Evolutionary conservation across 1,140 invertebrate species (phyloP).

Genomic region (Matsumurasca onukii): DNA sequence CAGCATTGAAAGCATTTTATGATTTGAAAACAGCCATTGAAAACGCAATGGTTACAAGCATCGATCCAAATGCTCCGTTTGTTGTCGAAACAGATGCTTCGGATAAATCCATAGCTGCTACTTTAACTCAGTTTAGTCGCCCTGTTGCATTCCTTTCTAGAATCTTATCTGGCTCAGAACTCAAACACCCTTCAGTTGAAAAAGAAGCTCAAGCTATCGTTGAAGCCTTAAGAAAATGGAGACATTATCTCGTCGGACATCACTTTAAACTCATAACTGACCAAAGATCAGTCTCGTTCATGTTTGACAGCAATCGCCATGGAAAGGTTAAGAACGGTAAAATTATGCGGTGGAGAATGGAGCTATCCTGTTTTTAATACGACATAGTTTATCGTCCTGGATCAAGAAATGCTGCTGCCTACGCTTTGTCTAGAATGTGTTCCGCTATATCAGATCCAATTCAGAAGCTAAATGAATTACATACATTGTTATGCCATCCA

Average conservation of each 20-base stretch:
- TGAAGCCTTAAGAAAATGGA: slow-evolving; percentile 13
- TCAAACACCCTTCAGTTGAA: neutral
- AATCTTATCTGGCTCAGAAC: neutral
- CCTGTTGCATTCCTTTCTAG: slow-evolving; percentile 9
- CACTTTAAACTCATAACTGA: slow-evolving; percentile 14
- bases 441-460: neutral
- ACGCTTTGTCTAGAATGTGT: slow-evolving; percentile 2
- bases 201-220: slow-evolving; percentile 11
- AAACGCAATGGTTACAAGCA: neutral
- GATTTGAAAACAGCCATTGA: neutral
- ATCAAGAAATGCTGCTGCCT: neutral
- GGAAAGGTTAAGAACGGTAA: slow-evolving; percentile 29
- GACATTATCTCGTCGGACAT: neutral
- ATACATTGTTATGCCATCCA: neutral
- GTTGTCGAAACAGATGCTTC: neutral
- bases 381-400: neutral
- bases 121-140: neutral
- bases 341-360: slow-evolving; percentile 1
- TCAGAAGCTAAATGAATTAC: neutral
- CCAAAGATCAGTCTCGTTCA: neutral
- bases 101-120: neutral
- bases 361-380: slow-evolving; percentile 1
- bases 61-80: neutral
- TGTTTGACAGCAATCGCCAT: slow-evolving; percentile 4
- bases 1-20: slow-evolving; percentile 9